Conservation (phyloP, 2,888 invertebrate genomes). For the Acanthosepion lycidas region DNA sequence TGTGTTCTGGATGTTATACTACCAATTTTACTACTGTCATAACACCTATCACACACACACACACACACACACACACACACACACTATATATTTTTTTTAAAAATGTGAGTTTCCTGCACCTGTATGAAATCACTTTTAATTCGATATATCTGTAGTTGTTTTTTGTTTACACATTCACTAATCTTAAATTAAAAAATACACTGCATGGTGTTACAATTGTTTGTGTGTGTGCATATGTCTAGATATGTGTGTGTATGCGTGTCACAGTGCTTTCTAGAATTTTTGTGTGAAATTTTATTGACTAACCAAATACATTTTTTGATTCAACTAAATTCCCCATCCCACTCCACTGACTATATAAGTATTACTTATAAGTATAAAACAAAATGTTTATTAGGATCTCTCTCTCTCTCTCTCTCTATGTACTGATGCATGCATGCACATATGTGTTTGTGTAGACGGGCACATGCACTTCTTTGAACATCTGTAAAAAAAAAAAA, state of each 20-base stretch:
- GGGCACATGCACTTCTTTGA: no score
- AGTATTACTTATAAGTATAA: no score
- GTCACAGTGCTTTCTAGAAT: not conserved
- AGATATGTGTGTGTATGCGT: conserved; percentile 2
- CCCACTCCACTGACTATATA: no score
- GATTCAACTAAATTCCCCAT: not conserved
- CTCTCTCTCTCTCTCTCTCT: not conserved
- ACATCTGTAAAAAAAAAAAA: no score
- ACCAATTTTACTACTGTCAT: not conserved
- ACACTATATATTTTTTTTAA: no score
- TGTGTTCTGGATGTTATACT: conserved; percentile 3
- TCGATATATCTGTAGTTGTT: not conserved
- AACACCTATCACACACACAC: not conserved
- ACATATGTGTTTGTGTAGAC: no score
- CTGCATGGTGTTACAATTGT: not conserved
- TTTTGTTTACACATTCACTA: not conserved
- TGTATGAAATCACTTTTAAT: not conserved
- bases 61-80: no score
- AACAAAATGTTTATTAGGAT: no score
- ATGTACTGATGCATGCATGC: no score
- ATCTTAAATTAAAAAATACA: not conserved
- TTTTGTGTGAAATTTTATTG: conserved; percentile 14
- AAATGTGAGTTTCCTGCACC: not conserved
- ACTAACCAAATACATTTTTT: not conserved
- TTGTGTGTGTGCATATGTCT: not conserved